Evolutionary conservation across 2,888 invertebrate species (phyloP), one percentile per base, ranked within the genome.

Genomic region (Chirona hameri): DNA sequence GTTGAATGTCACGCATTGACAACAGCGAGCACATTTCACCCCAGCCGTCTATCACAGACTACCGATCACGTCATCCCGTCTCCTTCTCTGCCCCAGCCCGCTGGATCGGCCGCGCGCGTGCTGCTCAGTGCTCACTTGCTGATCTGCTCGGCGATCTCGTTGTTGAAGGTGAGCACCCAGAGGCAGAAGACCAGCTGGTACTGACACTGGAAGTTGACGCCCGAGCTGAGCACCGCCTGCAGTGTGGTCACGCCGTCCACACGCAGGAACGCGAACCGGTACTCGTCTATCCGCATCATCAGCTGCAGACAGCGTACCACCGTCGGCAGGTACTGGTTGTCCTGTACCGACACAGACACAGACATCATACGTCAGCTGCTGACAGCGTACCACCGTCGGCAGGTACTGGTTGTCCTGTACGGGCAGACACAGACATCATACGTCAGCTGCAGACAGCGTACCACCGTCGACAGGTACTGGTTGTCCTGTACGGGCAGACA

Each of bases 101-200:
- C n/a, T 99, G 91, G 97, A 99, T 96, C 98, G 99, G 98, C 91
- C 99, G 99, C 85, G 99, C 92, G 89, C 99, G 86, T 99, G 93
- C 46, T 95, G 99, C n/a, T n/a, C n/a, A n/a, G n/a, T n/a, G n/a
- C 88, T 86, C 86, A 90, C 91, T 96, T 97, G 90, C 96, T 96
- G 95, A 99, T 97, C 89, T 96, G 96, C 88, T 97, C 96, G 0
- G 98, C 97, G 84, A 99, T 91, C 84, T 94, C 90, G 0, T 96
- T 93, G 90, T 98, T 99, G 90, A 99, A 99, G 0, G 99, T 98
- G 85, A 99, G 91, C 85, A 99, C 98, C 99, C 99, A 99, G 85
- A 99, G 91, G 88, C 99, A 99, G 90, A 99, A 99, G 84, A 96
- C 95, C 82, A 99, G 91, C 89, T 99, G 99, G 89, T 99, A 99